A percentile compares a stretch with the other conserved stretches of the same genome.
phyloP scores from a whole-genome alignment of 2,113 vertebrate species.

The Himantopus leucocephalus region DNA sequence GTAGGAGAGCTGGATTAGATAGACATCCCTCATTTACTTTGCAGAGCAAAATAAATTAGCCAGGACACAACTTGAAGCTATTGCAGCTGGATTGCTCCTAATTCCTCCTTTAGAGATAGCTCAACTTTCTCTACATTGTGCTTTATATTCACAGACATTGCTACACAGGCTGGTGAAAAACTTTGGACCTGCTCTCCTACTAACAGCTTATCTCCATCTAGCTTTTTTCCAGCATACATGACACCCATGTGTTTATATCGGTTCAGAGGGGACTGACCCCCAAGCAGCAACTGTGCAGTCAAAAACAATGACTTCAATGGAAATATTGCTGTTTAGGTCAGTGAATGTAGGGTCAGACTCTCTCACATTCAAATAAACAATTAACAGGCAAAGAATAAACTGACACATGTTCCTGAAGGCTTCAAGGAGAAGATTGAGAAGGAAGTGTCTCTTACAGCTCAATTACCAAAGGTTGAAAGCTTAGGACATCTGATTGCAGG shows the following conservation, averaged over 20 bases:
- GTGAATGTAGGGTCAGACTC: neutral
- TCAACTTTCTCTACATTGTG: neutral
- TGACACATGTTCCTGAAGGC: neutral
- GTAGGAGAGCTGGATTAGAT: neutral
- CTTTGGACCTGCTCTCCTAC: neutral
- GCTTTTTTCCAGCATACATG: neutral
- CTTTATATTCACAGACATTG: neutral
- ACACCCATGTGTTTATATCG: neutral
- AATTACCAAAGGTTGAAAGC: constrained; percentile 2
- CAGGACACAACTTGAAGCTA: neutral
- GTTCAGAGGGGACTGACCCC: neutral
- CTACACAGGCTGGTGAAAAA: neutral
- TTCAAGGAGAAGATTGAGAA: neutral
- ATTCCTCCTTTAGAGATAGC: neutral
- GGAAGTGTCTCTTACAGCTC: neutral
- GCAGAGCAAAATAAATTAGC: neutral
- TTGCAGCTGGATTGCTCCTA: neutral
- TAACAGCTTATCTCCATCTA: neutral
- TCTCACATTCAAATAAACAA: neutral
- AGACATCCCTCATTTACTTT: neutral
- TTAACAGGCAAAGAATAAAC: neutral
- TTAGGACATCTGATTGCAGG: neutral
- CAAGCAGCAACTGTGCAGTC: neutral
- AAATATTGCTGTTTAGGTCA: neutral
- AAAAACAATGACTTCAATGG: neutral